Conservation (phyloP, 2,113 vertebrate genomes). For the Mastomys natalensis region DNA sequence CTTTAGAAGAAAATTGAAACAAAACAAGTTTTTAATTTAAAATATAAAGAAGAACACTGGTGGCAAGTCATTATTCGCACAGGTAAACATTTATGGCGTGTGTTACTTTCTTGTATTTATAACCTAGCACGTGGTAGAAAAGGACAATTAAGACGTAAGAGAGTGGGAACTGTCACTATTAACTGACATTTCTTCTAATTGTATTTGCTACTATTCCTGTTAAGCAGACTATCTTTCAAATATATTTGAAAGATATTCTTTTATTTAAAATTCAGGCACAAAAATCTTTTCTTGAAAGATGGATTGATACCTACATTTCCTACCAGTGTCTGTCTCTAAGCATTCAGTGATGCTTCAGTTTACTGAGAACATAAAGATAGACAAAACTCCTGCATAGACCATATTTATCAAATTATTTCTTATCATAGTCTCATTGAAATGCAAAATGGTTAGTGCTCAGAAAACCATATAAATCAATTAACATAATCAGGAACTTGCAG, state of each 20-base stretch:
- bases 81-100: not conserved
- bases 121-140: not conserved
- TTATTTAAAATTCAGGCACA: conserved; percentile 59
- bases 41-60: not conserved
- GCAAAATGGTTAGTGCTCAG: conserved; percentile 69
- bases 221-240: conserved; percentile 34
- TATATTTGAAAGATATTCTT: not conserved
- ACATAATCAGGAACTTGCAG: conserved; percentile 62
- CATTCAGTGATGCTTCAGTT: conserved; percentile 27
- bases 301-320: conserved; percentile 33
- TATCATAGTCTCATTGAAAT: conserved; percentile 76
- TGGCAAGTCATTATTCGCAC: conserved; percentile 18
- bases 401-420: conserved; percentile 79
- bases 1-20: not conserved
- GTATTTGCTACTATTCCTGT: not conserved
- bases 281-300: conserved; percentile 37
- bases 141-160: not conserved
- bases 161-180: not conserved
- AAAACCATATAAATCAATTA: conserved; percentile 74
- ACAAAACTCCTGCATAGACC: conserved; percentile 59
- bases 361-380: conserved; percentile 62
- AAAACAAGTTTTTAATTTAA: not conserved
- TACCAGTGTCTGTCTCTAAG: not conserved
- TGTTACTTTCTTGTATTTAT: not conserved
- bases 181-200: not conserved